Conservation (phyloP, 2,797 vertebrate species). For the Sarcoramphus papa region DNA sequence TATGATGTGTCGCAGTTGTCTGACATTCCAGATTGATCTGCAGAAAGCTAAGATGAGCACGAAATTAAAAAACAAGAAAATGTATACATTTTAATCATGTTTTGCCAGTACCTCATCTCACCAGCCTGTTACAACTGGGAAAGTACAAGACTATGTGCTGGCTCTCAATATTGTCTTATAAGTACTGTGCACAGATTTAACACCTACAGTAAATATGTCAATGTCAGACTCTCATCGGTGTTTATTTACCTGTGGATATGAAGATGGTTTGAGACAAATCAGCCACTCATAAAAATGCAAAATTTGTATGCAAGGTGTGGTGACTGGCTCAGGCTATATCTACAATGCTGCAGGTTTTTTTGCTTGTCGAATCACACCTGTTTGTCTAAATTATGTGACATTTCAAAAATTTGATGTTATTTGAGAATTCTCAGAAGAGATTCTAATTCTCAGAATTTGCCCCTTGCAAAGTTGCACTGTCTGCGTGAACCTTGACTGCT, state of each 20-base stretch:
- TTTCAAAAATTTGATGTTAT: background rate
- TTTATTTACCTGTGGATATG: background rate
- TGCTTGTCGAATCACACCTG: background rate
- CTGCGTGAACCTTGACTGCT: conserved; percentile 1
- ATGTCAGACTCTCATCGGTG: background rate
- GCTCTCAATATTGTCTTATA: background rate
- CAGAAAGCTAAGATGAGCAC: background rate
- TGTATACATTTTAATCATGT: background rate
- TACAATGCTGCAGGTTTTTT: background rate
- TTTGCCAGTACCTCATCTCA: background rate
- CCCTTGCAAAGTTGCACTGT: background rate
- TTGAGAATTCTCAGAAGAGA: background rate
- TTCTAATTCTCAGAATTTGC: background rate
- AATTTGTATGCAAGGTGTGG: background rate
- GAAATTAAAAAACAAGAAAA: background rate
- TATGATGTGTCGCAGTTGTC: background rate
- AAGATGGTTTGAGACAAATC: background rate
- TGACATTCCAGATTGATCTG: background rate
- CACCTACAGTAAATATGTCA: background rate
- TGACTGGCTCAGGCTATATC: background rate
- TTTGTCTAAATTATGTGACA: background rate
- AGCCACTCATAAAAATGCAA: background rate
- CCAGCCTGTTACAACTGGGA: background rate
- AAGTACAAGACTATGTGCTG: background rate
- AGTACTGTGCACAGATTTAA: background rate